Evolutionary conservation across 2,797 vertebrate genomes (phyloP).

Genomic region (Sebastes goodei): DNA sequence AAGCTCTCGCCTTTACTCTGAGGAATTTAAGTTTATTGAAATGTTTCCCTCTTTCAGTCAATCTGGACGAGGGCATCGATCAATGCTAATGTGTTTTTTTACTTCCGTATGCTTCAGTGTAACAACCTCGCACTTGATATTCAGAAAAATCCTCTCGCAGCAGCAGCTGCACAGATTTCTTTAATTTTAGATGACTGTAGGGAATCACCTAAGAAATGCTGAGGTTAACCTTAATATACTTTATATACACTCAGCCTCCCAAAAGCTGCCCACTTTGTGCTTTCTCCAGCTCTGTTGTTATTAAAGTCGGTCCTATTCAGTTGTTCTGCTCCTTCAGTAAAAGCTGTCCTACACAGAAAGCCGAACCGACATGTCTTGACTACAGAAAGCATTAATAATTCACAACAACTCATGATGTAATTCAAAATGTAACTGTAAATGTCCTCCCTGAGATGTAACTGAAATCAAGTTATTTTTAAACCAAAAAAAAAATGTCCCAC

Average conservation of each 20-base stretch:
- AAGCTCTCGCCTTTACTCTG: not conserved
- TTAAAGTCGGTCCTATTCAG: conserved; percentile 6
- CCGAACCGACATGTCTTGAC: conserved; percentile 11
- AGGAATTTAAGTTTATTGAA: not conserved
- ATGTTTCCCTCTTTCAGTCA: not conserved
- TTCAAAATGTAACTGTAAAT: conserved; percentile 46
- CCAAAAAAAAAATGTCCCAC: conserved; percentile 18
- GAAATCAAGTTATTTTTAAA: conserved; percentile 61
- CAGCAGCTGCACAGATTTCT: conserved; percentile 30
- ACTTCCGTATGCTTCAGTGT: not conserved
- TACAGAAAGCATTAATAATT: conserved; percentile 28
- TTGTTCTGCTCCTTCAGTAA: conserved; percentile 16
- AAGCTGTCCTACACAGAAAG: not conserved
- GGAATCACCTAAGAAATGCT: conserved; percentile 47
- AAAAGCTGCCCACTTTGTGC: conserved; percentile 20
- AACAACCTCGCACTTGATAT: not conserved
- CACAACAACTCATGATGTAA: conserved; percentile 23
- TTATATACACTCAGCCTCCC: conserved; percentile 22
- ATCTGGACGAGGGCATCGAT: not conserved
- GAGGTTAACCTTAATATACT: conserved; percentile 35
- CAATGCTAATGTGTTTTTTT: not conserved
- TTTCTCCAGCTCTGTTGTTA: conserved; percentile 10
- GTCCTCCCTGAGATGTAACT: conserved; percentile 25
- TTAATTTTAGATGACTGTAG: conserved; percentile 43
- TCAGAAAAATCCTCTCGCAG: not conserved